A percentile compares a stretch with the other conserved stretches of the same genome.
phyloP scores from a whole-genome alignment of 2,888 invertebrate genomes.

The Branchipolynoe longqiensis region DNA sequence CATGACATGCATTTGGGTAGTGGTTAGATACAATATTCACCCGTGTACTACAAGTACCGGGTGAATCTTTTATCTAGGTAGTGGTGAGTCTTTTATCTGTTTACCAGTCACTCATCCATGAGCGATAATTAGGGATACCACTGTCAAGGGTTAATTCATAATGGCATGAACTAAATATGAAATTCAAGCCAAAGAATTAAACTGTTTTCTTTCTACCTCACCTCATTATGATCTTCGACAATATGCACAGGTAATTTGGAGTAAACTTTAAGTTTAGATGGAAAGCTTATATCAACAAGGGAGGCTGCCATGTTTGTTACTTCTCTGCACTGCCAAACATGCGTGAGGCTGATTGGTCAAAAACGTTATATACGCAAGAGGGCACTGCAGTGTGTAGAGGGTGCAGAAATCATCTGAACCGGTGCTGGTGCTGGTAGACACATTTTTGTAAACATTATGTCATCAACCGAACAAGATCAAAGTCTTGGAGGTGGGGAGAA shows the following conservation, averaged over 20 bases:
- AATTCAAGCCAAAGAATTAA: neutral
- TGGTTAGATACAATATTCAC: too few species aligned
- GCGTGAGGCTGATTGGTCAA: neutral
- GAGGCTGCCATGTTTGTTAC: constrained; percentile 20
- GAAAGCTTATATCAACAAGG: neutral
- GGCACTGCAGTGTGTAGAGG: neutral
- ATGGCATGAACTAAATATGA: too few species aligned
- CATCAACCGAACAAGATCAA: constrained; percentile 22
- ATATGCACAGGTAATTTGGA: constrained; percentile 65
- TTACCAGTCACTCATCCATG: neutral
- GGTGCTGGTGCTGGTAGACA: constrained; percentile 28
- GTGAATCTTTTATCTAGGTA: too few species aligned
- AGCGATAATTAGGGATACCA: neutral
- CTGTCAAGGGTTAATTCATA: neutral
- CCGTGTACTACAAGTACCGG: too few species aligned
- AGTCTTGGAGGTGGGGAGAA: constrained; percentile 83
- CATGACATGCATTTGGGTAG: too few species aligned
- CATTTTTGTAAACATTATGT: constrained; percentile 46
- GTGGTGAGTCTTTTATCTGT: too few species aligned
- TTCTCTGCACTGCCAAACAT: neutral
- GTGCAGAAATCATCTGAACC: neutral
- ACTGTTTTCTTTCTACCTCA: constrained; percentile 37
- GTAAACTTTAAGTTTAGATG: constrained; percentile 1
- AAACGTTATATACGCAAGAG: neutral
- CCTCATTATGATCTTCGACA: constrained; percentile 75